Conservation (phyloP, 2,113 vertebrate genomes). For the Petrocephalus zakoni region DNA sequence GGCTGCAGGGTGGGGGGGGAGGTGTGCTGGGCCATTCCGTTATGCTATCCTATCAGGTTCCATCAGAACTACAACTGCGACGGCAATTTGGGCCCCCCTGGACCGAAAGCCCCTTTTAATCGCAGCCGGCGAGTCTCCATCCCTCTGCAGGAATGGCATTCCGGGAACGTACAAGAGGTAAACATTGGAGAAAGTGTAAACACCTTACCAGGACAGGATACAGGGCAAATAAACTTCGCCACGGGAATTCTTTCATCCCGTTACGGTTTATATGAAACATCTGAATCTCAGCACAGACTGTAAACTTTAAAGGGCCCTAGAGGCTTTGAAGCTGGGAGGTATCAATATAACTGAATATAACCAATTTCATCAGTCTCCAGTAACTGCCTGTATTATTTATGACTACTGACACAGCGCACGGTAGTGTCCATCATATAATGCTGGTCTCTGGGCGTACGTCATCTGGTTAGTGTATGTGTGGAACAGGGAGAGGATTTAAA, state of each 20-base stretch:
- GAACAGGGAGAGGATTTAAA: not conserved
- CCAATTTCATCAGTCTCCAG: too few relatives aligned
- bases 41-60: constrained; percentile 41
- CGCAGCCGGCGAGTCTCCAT: not conserved
- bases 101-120: not conserved
- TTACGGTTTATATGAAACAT: not conserved
- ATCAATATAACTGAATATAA: not conserved
- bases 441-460: not conserved
- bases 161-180: not conserved
- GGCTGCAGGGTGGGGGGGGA: constrained; percentile 26
- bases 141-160: not conserved
- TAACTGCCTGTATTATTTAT: not conserved
- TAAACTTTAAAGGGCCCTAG: not conserved
- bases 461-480: not conserved
- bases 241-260: not conserved
- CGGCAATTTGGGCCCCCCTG: not conserved
- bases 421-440: not conserved
- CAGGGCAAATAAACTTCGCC: not conserved
- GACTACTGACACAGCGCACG: not conserved
- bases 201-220: not conserved
- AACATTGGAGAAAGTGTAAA: constrained; percentile 3
- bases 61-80: constrained; percentile 42
- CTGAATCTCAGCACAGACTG: not conserved
- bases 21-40: not conserved
- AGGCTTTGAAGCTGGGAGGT: not conserved